These are phyloP conservation scores for Rhynchophorus ferrugineus DNA, from an alignment of 1,140 invertebrate genomes.

Conservation along the genomic window DNA sequence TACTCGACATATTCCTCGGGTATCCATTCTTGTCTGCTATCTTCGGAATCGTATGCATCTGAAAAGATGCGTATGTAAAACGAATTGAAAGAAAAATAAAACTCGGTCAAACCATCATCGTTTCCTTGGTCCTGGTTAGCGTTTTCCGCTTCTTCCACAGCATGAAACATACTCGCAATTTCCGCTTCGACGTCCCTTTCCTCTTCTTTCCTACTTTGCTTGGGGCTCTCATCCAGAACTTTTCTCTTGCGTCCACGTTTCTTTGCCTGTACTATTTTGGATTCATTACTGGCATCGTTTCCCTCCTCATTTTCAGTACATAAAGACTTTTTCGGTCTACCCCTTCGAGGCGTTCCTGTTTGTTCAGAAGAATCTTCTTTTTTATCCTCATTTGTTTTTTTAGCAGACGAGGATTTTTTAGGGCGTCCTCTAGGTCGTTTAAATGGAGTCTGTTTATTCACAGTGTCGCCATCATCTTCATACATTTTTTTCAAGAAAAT, in stretches of 20 bases:
- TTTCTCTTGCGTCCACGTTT: not conserved
- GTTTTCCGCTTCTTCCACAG: too few species aligned
- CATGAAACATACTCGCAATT: too few species aligned
- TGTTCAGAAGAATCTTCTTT: not conserved
- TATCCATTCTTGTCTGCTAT: slow-evolving; percentile 20
- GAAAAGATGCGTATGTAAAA: not conserved
- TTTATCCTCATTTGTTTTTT: not conserved
- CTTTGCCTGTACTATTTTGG: not conserved
- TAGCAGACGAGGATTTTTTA: not conserved
- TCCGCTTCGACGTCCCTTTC: not conserved
- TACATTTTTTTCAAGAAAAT: not conserved
- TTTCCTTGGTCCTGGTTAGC: not conserved
- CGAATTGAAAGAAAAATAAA: not conserved
- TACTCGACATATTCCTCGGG: slow-evolving; percentile 27
- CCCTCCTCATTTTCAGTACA: too few species aligned
- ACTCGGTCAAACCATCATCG: not conserved
- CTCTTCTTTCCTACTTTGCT: not conserved
- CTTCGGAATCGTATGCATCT: slow-evolving; percentile 16
- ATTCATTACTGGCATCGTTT: too few species aligned
- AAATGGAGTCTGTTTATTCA: not conserved
- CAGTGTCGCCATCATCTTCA: too few species aligned
- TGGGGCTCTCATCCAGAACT: too few species aligned
- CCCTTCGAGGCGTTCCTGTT: not conserved
- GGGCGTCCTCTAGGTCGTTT: slow-evolving; percentile 4
- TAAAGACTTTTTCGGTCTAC: not conserved